A percentile compares a stretch with the other conserved stretches of the same genome.
These are phyloP conservation scores for Neopelma chrysocephalum DNA, from an alignment of 2,797 vertebrate species.

Conservation along the genomic window DNA sequence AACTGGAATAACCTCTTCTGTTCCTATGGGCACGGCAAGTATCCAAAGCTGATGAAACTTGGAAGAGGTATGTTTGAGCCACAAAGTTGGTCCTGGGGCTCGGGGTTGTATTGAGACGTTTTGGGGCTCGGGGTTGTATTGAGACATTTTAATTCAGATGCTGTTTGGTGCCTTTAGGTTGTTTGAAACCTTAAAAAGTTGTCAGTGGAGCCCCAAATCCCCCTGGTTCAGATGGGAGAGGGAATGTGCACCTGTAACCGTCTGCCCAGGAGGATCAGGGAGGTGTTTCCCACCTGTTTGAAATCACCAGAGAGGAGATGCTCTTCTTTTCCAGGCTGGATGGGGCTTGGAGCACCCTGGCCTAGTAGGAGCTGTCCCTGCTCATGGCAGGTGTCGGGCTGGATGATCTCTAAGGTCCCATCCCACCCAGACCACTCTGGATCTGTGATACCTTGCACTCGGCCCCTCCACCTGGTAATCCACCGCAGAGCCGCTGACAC, in stretches of 20 bases:
- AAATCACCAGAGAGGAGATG: neutral
- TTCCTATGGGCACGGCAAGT: slow-evolving; percentile 74
- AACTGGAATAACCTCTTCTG: slow-evolving; percentile 85
- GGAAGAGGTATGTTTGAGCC: slow-evolving; percentile 82
- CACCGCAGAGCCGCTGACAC: too few species aligned
- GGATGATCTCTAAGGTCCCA: neutral
- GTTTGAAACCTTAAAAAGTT: neutral
- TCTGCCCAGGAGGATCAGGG: neutral
- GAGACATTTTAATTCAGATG: neutral
- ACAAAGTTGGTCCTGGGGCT: neutral
- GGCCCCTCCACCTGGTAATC: neutral
- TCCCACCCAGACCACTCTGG: neutral
- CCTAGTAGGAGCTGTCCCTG: neutral
- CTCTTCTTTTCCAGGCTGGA: neutral
- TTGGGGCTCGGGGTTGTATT: neutral
- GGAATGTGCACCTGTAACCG: neutral
- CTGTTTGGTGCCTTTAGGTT: neutral
- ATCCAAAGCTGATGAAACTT: slow-evolving; percentile 87
- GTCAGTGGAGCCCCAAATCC: neutral
- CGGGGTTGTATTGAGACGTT: neutral
- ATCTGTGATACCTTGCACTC: neutral
- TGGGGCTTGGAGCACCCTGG: neutral
- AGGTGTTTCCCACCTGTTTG: neutral
- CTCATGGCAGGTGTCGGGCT: neutral
- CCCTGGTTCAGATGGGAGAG: neutral